phyloP scores from a whole-genome alignment of 23 tunicate genomes.

The Corella eumyota region DNA sequence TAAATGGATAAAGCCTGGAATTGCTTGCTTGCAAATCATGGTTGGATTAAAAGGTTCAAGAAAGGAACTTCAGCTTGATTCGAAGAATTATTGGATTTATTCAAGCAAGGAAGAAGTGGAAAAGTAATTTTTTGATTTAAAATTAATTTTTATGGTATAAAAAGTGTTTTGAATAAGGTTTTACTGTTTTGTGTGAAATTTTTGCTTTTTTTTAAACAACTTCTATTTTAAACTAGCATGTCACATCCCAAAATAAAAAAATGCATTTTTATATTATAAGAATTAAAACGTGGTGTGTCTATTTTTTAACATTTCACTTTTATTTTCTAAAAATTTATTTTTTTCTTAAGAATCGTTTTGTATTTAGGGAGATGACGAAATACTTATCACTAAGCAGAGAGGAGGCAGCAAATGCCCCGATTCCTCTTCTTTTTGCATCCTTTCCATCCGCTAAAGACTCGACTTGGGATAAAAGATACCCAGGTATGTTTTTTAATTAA shows the following conservation, averaged over 20 bases:
- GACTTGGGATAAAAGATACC: slow-evolving; percentile 47
- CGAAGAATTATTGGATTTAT: slow-evolving; percentile 63
- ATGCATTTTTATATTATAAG: too few relatives aligned
- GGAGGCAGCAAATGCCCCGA: slow-evolving; percentile 40
- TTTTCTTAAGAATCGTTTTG: background rate
- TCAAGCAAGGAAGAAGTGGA: slow-evolving; percentile 19
- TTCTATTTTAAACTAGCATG: too few relatives aligned
- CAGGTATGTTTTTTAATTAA: slow-evolving; percentile 32
- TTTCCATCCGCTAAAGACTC: slow-evolving; percentile 89
- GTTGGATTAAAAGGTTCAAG: slow-evolving; percentile 74
- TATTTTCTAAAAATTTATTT: background rate
- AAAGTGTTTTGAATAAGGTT: too few relatives aligned
- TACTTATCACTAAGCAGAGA: slow-evolving; percentile 23
- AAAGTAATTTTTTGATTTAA: slow-evolving; percentile 6
- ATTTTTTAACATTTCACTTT: background rate
- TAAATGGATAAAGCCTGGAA: slow-evolving; percentile 7
- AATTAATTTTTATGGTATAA: too few relatives aligned
- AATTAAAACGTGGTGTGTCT: too few relatives aligned
- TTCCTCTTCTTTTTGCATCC: slow-evolving; percentile 65
- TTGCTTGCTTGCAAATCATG: slow-evolving; percentile 60
- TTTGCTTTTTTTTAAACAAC: too few relatives aligned
- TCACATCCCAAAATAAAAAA: too few relatives aligned
- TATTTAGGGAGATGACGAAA: slow-evolving; percentile 13
- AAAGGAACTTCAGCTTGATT: slow-evolving; percentile 31
- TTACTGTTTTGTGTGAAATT: too few relatives aligned